Percentiles rank a stretch among this genome's conserved stretches.
Evolutionary conservation across 2,888 invertebrate species (phyloP).

Genomic region (Herminia tarsipennalis): DNA sequence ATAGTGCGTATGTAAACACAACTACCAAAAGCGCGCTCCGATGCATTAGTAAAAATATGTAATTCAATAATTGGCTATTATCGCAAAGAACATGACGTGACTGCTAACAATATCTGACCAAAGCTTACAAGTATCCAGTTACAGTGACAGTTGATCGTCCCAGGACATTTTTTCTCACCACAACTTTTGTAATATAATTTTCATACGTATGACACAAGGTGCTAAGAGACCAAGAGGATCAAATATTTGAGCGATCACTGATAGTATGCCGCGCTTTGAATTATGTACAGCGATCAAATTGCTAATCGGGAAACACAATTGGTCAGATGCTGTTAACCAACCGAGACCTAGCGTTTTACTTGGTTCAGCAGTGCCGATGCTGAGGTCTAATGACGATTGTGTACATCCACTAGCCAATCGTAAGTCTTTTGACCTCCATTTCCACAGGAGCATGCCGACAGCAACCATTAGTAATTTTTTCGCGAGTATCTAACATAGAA

Average conservation of each 20-base stretch:
- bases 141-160: background rate
- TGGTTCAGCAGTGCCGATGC: background rate
- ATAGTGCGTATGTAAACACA: too few relatives aligned
- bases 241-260: background rate
- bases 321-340: slow-evolving; percentile 9
- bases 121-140: background rate
- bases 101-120: background rate
- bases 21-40: background rate
- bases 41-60: background rate
- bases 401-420: too few relatives aligned
- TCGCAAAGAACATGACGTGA: background rate
- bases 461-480: background rate
- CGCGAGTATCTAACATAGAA: background rate
- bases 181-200: background rate
- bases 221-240: background rate
- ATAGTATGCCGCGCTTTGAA: background rate
- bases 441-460: background rate
- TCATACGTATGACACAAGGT: background rate
- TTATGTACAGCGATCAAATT: background rate
- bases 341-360: slow-evolving; percentile 2
- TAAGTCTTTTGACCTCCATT: too few relatives aligned
- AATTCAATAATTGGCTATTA: background rate
- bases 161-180: background rate
- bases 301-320: background rate
- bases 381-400: background rate